Evolutionary conservation across 2,888 invertebrate species (phyloP), one percentile per base, ranked within the genome.

Genomic region (Proisotoma minuta): DNA sequence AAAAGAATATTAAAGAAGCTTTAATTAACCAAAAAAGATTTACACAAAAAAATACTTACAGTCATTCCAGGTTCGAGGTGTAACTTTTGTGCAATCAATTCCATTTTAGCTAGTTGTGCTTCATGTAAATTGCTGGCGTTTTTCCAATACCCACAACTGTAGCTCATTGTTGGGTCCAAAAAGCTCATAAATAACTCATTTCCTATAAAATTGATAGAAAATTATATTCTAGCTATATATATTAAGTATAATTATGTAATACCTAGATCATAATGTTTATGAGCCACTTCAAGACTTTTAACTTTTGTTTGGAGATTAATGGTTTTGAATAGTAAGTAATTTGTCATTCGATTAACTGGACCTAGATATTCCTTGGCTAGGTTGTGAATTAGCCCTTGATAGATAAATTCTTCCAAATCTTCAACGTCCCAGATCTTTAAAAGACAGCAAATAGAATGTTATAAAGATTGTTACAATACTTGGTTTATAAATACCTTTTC

Each of bases 21-120:
- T n/a, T n/a, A n/a, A n/a, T n/a, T n/a, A n/a, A n/a, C n/a, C n/a
- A n/a, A n/a, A n/a, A n/a, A n/a, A n/a, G n/a, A n/a, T n/a, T n/a
- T n/a, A n/a, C n/a, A n/a, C n/a, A n/a, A n/a, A n/a, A n/a, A n/a
- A n/a, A n/a, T n/a, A n/a, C n/a, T 8, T 15, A 34, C 34, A 15
- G 34, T 66, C 70, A 72, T 70, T 48, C 72, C 72, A 10, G 72
- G 72, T 28, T 70, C 59, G 27, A 72, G 47, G 26, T 71, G 66
- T 12, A 71, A 27, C 51, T 71, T 71, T 8, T 52, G 20, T 0
- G 59, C 71, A 57, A 72, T 72, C 53, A 70, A 34, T 2, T 69
- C 66, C 70, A 72, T 65, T 48, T 72, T 72, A 26, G 68, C 48
- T 5, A 62, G 26, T 57, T 72, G 72, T 18, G 72, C 72, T 65